Percentiles rank a stretch among this genome's conserved stretches.
Conservation (phyloP, 2,113 vertebrate genomes). For the Perognathus longimembris region DNA sequence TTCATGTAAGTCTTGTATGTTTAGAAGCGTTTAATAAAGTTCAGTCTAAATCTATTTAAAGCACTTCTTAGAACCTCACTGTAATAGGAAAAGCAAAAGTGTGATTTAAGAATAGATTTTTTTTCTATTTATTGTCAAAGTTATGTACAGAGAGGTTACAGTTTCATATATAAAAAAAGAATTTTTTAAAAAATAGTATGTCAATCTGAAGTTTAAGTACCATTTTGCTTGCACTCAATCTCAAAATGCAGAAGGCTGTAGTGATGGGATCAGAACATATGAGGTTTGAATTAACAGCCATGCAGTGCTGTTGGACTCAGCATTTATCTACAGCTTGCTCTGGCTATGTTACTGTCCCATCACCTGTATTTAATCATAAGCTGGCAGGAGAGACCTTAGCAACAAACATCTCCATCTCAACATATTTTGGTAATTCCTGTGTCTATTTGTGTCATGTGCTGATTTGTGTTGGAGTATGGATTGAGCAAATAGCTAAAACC, state of each 20-base stretch:
- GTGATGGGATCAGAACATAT: not conserved
- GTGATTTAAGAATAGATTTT: constrained; percentile 1
- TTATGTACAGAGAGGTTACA: no score
- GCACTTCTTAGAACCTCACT: not conserved
- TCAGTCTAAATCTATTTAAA: constrained; percentile 10
- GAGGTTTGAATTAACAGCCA: not conserved
- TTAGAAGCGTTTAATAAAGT: constrained; percentile 15
- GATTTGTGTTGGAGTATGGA: not conserved
- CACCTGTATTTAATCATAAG: not conserved
- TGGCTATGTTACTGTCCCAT: not conserved
- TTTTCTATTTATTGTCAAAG: no score
- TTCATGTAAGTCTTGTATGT: not conserved
- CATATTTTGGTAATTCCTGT: not conserved
- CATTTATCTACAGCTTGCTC: not conserved
- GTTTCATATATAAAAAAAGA: no score
- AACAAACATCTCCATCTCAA: constrained; percentile 17
- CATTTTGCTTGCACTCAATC: constrained; percentile 28
- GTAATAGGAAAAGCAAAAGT: constrained; percentile 25
- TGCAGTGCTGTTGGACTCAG: not conserved
- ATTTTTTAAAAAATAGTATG: constrained; percentile 2
- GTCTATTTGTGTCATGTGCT: not conserved
- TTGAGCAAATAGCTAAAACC: not conserved
- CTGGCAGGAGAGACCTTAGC: not conserved
- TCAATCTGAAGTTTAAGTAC: constrained; percentile 14
- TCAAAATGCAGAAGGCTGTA: not conserved